Percentiles rank a stretch among this genome's conserved stretches.
phyloP scores from a whole-genome alignment of 1,140 invertebrate species.

The Diprion similis region DNA sequence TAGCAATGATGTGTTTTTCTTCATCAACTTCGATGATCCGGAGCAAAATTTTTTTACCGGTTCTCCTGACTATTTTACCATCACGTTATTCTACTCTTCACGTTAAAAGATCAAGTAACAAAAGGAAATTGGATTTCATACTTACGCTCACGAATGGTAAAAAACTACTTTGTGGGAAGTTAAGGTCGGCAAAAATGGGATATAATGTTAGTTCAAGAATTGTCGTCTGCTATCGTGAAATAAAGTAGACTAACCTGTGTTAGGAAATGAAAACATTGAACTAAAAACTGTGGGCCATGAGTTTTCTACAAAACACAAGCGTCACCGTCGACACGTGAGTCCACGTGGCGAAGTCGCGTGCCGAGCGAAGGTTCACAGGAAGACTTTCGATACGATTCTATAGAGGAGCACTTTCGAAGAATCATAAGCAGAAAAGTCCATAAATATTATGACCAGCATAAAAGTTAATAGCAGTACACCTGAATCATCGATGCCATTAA shows the following conservation, averaged over 20 bases:
- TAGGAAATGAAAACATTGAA: background rate
- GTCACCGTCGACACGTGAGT: slow-evolving; percentile 49
- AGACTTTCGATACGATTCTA: slow-evolving; percentile 38
- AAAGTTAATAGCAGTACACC: slow-evolving; percentile 20
- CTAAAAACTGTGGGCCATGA: background rate
- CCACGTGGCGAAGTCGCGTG: slow-evolving; percentile 52
- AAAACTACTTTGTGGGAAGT: no score
- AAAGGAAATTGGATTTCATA: no score
- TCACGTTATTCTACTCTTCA: no score
- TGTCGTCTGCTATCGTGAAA: background rate
- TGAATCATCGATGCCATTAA: no score
- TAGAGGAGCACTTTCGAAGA: slow-evolving; percentile 22
- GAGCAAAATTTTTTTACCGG: no score
- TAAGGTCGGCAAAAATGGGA: no score
- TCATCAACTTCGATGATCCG: no score
- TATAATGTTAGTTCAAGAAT: no score
- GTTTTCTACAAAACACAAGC: slow-evolving; percentile 16
- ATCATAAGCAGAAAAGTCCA: slow-evolving; percentile 30
- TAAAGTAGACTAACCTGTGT: background rate
- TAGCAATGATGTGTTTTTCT: no score
- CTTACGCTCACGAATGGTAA: no score
- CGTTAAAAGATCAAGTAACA: no score
- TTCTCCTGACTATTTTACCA: no score
- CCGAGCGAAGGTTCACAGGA: slow-evolving; percentile 45
- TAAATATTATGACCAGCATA: slow-evolving; percentile 36